Evolutionary conservation across 2,888 invertebrate species (phyloP), one percentile per base, ranked within the genome.

Genomic region (Notodonta dromedarius): DNA sequence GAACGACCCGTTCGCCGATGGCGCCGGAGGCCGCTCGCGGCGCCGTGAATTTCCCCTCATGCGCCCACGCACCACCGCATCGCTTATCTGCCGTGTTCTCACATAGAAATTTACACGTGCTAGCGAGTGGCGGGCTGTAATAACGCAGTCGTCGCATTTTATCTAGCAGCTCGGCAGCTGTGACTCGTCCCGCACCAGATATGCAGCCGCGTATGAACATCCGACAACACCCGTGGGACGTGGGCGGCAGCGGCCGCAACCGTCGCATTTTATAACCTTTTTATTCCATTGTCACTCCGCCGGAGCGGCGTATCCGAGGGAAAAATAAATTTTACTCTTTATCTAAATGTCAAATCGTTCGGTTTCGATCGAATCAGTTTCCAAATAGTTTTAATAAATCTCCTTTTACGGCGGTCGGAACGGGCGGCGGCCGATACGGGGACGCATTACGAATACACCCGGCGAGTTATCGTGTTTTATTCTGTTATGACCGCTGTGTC

Each of bases 341-440:
- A 93, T 93, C 93, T 93, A 90, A 93, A 93, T 91, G 93, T 93
- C 93, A 93, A 93, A 93, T 93, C 93, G 91, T 91, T 88, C 90
- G 87, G 86, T 88, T 89, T 85, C 93, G 93, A 93, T 93, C 93
- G 93, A 91, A 93, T 93, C 93, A 88, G 93, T 93, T 90, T 88
- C 89, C 90, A 91, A 93, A 93, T 93, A 93, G 93, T 93, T 93
- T 93, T 90, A 93, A 93, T 93, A 93, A 93, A 93, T 93, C 93
- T 93, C 92, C 91, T 93, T 93, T 93, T 92, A 93, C 91, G 84
- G 89, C 86, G 85, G 74, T 80, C 78, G 79, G 81, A 83, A 83
- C 85, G 84, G 80, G 80, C 82, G 81, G 83, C 87, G 84, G 83
- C 80, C 85, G 90, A 91, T 92, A 91, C 82, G 84, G 84, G 79